phyloP scores from a whole-genome alignment of 2,888 invertebrate species.

The Yponomeuta evonymella region DNA sequence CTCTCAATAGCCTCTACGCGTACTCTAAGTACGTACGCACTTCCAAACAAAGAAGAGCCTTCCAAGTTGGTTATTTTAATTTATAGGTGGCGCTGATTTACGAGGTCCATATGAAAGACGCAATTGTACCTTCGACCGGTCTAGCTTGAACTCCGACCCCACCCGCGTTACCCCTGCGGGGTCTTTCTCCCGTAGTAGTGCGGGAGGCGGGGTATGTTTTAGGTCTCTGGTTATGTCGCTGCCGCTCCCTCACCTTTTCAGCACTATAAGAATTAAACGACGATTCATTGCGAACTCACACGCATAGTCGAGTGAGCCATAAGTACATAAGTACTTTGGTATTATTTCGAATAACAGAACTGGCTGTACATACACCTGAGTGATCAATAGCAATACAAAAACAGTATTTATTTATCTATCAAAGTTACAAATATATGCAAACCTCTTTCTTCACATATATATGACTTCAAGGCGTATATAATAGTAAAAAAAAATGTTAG shows the following conservation, averaged over 20 bases:
- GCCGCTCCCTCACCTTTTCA: conserved; percentile 23
- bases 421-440: too few species aligned
- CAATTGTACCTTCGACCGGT: conserved; percentile 13
- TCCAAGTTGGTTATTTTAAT: conserved; percentile 49
- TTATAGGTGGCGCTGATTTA: conserved; percentile 64
- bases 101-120: conserved; percentile 59
- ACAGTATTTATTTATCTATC: too few species aligned
- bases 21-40: conserved; percentile 9
- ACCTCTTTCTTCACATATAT: too few species aligned
- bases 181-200: conserved; percentile 18
- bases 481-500: too few species aligned
- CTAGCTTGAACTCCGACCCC: conserved; percentile 16
- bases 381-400: too few species aligned
- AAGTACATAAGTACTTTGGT: not conserved
- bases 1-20: not conserved
- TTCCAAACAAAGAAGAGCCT: conserved; percentile 16
- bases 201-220: conserved; percentile 26
- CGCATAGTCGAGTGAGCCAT: conserved; percentile 9
- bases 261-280: conserved; percentile 16
- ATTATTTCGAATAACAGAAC: not conserved
- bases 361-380: too few species aligned
- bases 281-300: conserved; percentile 16
- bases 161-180: conserved; percentile 18
- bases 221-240: conserved; percentile 30
- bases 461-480: too few species aligned